Percentiles rank a stretch among this genome's conserved stretches.
Evolutionary conservation across 2,888 invertebrate genomes (phyloP).

Genomic region (Thereva nobilitata): DNA sequence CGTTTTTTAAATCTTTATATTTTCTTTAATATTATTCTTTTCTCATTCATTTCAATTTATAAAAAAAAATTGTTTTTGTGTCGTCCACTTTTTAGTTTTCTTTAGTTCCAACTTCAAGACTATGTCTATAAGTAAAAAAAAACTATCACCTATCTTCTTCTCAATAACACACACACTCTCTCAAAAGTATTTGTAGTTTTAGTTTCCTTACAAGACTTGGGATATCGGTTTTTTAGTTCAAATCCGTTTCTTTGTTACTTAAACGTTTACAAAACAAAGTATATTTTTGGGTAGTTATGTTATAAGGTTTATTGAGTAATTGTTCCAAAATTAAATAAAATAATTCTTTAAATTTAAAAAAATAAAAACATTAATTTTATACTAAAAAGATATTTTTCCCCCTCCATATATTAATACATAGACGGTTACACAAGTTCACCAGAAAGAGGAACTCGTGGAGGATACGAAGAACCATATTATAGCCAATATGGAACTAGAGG

Average conservation of each 20-base stretch:
- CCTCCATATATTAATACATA: conserved; percentile 43
- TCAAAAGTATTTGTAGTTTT: conserved; percentile 12
- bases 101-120: not conserved
- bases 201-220: conserved; percentile 23
- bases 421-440: conserved; percentile 89
- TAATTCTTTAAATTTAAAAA: not conserved
- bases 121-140: not conserved
- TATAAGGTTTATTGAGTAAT: conserved; percentile 1
- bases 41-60: not conserved
- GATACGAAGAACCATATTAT: conserved; percentile 87
- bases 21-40: no score
- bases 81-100: conserved; percentile 1
- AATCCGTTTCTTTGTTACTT: conserved; percentile 17
- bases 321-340: not conserved
- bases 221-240: conserved; percentile 13
- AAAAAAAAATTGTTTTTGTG: conserved; percentile 7
- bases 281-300: conserved; percentile 29
- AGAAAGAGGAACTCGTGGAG: conserved; percentile 72
- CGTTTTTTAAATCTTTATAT: not conserved
- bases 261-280: conserved; percentile 13
- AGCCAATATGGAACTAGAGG: conserved; percentile 74
- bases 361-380: not conserved
- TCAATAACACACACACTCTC: not conserved
- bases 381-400: not conserved
- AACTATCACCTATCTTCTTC: conserved; percentile 6